Evolutionary conservation across 37 sponge, comb jelly and placozoan genomes (phyloP), one percentile per base, ranked within the genome.

Genomic region (Aphrocallistes beatrix): DNA sequence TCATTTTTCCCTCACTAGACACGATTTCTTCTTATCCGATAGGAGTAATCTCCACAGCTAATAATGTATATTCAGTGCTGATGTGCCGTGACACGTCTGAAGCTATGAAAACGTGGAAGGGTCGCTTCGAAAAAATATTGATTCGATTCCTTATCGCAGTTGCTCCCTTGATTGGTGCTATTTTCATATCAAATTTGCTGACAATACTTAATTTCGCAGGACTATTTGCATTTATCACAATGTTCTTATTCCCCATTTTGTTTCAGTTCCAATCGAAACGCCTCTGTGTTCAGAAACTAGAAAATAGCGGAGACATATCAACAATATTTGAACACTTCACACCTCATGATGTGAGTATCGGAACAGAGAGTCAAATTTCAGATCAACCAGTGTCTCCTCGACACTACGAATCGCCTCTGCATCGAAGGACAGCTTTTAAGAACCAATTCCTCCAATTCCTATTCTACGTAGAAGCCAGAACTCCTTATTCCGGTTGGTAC

Each of bases 1-100:
- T 95, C 37, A 51, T 95, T 38, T 95, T 93, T 82, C 96, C 96
- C 32, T 91, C 94, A 23, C 25, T 95, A 47, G 96, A 95, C 50
- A 90, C 93, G 37, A n/a, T 51, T 37, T 95, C 96, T 0, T 94
- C 92, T 82, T 95, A 88, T 60, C 96, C 96, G 13, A 86, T 95
- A 0, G 82, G 51, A 21, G 92, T 93, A 23, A 51, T 86, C 83
- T 81, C 89, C 23, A 81, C 89, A 3, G 83, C 85, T 82, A 93
- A 93, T 85, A 95, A 92, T 81, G 37, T 93, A 38, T 93, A 91
- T 82, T 50, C 82, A 25, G 85, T 90, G 0, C 37, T 93, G 13
- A 84, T 81, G 32, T 88, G 93, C 0, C 38, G 82, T 36, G 93
- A 91, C 75, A 89, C 89, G 23, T 81, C 87, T 1, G 47, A 86